Evolutionary conservation across 2,113 vertebrate species (phyloP), one percentile per base, ranked within the genome.

Genomic region (Geococcyx californianus): DNA sequence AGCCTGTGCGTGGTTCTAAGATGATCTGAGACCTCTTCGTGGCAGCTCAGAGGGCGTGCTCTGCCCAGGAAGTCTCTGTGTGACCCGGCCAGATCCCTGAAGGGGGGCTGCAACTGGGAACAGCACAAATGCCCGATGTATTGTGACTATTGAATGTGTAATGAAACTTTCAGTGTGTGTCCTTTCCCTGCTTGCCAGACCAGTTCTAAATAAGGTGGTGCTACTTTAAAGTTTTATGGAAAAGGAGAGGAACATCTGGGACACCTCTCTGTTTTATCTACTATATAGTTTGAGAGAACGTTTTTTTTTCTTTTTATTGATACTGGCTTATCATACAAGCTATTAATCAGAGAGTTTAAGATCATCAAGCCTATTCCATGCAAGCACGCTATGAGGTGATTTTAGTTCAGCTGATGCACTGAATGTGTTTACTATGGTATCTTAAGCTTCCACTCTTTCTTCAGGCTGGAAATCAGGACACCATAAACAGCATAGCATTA

Each of bases 401-500:
- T 92, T 86, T 78, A 51, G 64, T 75, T 90, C n/a, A 66, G 31
- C 19, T 86, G 29, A 29, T 58, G 28, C 55, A 17, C 31, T 86
- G 25, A 64, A n/a, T 67, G 47, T 86, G 54, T 92, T 90, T 23
- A 33, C 16, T 75, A 2, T 56, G 13, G 9, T 83, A 38, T 70
- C 62, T 90, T 91, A 80, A 82, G 31, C 84, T 92, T 73, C 72
- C 77, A 52, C 42, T 93, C 97, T 97, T 52, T 84, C 84, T 96
- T 56, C 96, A 99, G 99, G 99, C 99, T 82, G 98, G 98, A 95
- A 97, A 97, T 75, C 97, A 98, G 47, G 99, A 99, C 93, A 99
- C 99, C 28, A 97, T 99, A 75, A 99, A 99, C 98, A 99, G 98
- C 94, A 99, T 99, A 83, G 99, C 99, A 33, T 97, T 99, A 84